Evolutionary conservation across 1,140 invertebrate species (phyloP).

Genomic region (Apis dorsata): DNA sequence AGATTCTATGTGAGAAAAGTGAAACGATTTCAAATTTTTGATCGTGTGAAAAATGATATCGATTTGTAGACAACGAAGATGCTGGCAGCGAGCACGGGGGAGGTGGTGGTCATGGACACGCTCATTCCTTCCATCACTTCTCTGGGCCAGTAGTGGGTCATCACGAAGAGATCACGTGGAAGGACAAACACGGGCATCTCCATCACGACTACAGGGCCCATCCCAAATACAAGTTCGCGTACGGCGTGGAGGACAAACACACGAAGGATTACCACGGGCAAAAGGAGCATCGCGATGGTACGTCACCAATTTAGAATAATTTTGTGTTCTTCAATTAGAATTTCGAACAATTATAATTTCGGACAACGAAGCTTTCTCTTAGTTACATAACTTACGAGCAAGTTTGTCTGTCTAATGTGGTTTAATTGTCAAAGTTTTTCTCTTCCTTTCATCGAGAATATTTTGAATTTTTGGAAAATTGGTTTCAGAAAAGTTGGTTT

Average conservation of each 20-base stretch:
- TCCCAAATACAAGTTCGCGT: slow-evolving; percentile 70
- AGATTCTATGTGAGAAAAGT: no score
- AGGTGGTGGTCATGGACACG: slow-evolving; percentile 44
- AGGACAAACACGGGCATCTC: slow-evolving; percentile 65
- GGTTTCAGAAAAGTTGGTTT: neutral
- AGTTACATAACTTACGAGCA: slow-evolving; percentile 51
- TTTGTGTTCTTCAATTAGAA: slow-evolving; percentile 60
- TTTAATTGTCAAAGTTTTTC: slow-evolving; percentile 4
- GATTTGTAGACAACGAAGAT: neutral
- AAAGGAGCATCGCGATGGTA: slow-evolving; percentile 71
- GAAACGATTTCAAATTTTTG: no score
- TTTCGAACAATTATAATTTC: slow-evolving; percentile 56
- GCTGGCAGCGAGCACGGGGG: neutral
- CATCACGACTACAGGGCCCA: slow-evolving; percentile 69
- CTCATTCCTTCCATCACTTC: slow-evolving; percentile 68
- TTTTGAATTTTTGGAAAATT: neutral
- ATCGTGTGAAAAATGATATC: neutral
- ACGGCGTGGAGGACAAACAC: slow-evolving; percentile 73
- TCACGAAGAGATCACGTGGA: slow-evolving; percentile 61
- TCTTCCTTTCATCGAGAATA: neutral
- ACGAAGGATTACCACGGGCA: slow-evolving; percentile 73
- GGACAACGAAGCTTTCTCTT: slow-evolving; percentile 46
- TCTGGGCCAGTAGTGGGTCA: slow-evolving; percentile 62
- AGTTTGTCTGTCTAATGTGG: slow-evolving; percentile 15
- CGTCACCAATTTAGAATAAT: neutral